Evolutionary conservation across 2,888 invertebrate genomes (phyloP).

Genomic region (Mesorhabditis belari): DNA sequence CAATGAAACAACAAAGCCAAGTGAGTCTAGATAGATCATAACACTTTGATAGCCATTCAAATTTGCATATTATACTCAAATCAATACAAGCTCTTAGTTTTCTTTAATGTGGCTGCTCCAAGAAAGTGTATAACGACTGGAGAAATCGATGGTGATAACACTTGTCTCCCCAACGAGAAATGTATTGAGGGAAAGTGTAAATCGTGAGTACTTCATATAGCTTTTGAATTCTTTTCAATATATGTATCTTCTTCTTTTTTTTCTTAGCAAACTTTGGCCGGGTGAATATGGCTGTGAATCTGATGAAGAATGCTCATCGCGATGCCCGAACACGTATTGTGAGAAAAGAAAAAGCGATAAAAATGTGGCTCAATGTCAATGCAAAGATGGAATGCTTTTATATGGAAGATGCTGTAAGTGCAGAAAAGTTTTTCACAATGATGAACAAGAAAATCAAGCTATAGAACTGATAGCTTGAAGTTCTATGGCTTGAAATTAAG

Average conservation of each 20-base stretch:
- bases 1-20: conserved; percentile 23
- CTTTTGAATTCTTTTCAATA: neutral
- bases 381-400: conserved; percentile 41
- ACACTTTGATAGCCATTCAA: too few species aligned
- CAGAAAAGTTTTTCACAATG: neutral
- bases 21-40: neutral
- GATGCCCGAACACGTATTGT: conserved; percentile 47
- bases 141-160: conserved; percentile 40
- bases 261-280: conserved; percentile 46
- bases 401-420: conserved; percentile 49
- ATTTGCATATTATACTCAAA: neutral
- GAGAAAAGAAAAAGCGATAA: conserved; percentile 42
- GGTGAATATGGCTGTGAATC: conserved; percentile 49
- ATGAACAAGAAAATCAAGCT: neutral
- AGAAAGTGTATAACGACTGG: conserved; percentile 31
- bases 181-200: conserved; percentile 48
- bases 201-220: conserved; percentile 20
- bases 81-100: conserved; percentile 27
- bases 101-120: conserved; percentile 44
- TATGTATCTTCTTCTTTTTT: neutral
- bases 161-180: conserved; percentile 49
- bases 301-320: conserved; percentile 40
- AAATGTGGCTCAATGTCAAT: conserved; percentile 47
- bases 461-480: too few species aligned
- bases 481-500: too few species aligned